Evolutionary conservation across 2,888 invertebrate species (phyloP).

Genomic region (Oxyteleia sp.): DNA sequence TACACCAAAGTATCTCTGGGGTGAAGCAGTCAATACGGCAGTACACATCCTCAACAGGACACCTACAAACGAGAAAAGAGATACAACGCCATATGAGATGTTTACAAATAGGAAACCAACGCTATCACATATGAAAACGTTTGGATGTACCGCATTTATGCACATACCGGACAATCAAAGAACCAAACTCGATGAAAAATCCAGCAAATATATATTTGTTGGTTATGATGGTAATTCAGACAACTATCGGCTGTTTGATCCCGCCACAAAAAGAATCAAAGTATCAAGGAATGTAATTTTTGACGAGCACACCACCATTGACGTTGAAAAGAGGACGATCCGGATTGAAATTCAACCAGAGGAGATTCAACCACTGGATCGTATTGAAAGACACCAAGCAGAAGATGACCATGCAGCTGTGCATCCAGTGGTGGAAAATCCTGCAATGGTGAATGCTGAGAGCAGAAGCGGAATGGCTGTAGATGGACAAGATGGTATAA

Average conservation of each 20-base stretch:
- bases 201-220: constrained; percentile 56
- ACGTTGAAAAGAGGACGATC: constrained; percentile 4
- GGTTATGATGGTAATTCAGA: constrained; percentile 60
- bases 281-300: constrained; percentile 21
- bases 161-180: constrained; percentile 60
- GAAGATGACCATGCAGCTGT: neutral
- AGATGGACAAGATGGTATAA: too few species aligned
- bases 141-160: constrained; percentile 50
- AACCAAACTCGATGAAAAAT: constrained; percentile 23
- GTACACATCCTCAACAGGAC: constrained; percentile 7
- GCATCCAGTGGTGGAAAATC: neutral
- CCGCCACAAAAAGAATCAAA: constrained; percentile 30
- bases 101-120: constrained; percentile 37
- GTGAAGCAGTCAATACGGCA: constrained; percentile 18
- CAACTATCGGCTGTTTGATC: constrained; percentile 51
- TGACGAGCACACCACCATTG: constrained; percentile 4
- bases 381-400: neutral
- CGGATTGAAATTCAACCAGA: neutral
- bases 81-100: constrained; percentile 39
- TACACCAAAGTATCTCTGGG: constrained; percentile 5
- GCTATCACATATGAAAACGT: constrained; percentile 35
- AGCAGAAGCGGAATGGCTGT: too few species aligned
- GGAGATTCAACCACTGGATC: too few species aligned
- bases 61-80: neutral
- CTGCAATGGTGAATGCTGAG: neutral